Percentiles rank a stretch among this genome's conserved stretches.
Evolutionary conservation across 2,888 invertebrate species (phyloP).

Genomic region (Venustoraphidia nigricollis): DNA sequence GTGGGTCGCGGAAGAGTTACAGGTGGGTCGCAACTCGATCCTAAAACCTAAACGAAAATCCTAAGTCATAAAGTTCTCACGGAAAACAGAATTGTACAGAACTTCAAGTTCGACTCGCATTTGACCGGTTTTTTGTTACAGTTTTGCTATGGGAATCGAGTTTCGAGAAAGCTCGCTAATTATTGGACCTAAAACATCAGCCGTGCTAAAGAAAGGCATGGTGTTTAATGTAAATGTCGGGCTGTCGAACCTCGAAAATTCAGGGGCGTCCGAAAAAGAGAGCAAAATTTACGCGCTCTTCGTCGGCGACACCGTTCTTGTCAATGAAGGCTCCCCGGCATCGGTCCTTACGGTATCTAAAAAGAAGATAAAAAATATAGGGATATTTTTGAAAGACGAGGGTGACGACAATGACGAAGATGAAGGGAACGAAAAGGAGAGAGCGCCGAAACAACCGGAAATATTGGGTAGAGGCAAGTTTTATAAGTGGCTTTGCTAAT

Average conservation of each 20-base stretch:
- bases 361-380: conserved; percentile 89
- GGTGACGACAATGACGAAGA: conserved; percentile 72
- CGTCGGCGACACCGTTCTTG: conserved; percentile 92
- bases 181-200: conserved; percentile 78
- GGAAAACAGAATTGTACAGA: too few relatives aligned
- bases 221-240: conserved; percentile 93
- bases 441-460: conserved; percentile 38
- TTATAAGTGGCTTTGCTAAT: conserved; percentile 1
- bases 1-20: too few relatives aligned
- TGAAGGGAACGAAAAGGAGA: conserved; percentile 61
- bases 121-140: conserved; percentile 22
- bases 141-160: conserved; percentile 95
- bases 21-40: too few relatives aligned
- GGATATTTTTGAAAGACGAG: conserved; percentile 86
- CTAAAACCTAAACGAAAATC: too few relatives aligned
- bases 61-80: too few relatives aligned
- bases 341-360: conserved; percentile 80
- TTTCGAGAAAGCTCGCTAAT: conserved; percentile 90
- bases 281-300: conserved; percentile 86
- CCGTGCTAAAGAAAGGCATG: conserved; percentile 80
- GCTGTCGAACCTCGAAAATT: conserved; percentile 68
- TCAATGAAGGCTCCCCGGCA: conserved; percentile 77
- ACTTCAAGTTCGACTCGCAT: too few relatives aligned
- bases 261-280: conserved; percentile 69
- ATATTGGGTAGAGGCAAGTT: conserved; percentile 38